A percentile compares a stretch with the other conserved stretches of the same genome.
phyloP scores from a whole-genome alignment of 1,140 invertebrate species.

The Gryon sp. region DNA sequence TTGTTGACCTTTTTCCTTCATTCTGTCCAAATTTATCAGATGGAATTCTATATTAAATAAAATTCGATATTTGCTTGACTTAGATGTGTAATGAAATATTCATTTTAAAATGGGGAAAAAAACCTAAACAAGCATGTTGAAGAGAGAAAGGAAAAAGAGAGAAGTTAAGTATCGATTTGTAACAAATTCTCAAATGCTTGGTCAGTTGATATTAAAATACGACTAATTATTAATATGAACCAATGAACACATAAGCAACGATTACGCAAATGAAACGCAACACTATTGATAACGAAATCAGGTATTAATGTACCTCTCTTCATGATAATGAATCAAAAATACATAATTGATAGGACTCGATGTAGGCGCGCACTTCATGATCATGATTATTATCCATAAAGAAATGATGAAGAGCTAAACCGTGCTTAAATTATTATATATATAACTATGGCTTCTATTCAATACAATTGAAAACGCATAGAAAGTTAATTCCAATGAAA shows the following conservation, averaged over 20 bases:
- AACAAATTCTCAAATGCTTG: slow-evolving; percentile 4
- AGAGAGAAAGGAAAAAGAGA: too few species aligned
- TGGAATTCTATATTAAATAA: too few species aligned
- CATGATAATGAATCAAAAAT: slow-evolving; percentile 28
- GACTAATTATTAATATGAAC: slow-evolving; percentile 34
- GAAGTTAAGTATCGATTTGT: slow-evolving; percentile 35
- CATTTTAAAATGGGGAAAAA: too few species aligned
- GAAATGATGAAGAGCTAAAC: slow-evolving; percentile 34
- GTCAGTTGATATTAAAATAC: slow-evolving; percentile 14
- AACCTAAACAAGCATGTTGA: too few species aligned
- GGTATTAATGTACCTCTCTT: slow-evolving; percentile 39
- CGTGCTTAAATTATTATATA: slow-evolving; percentile 24
- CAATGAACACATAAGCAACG: slow-evolving; percentile 42
- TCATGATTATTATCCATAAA: slow-evolving; percentile 34
- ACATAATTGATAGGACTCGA: slow-evolving; percentile 23
- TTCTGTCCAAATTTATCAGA: too few species aligned
- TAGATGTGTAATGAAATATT: too few species aligned
- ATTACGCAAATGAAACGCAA: slow-evolving; percentile 41
- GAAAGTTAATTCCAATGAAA: too few species aligned
- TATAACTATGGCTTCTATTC: too few species aligned
- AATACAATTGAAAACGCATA: too few species aligned
- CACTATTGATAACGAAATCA: slow-evolving; percentile 25
- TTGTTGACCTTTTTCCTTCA: too few species aligned
- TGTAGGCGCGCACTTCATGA: slow-evolving; percentile 17
- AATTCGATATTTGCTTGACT: too few species aligned